Evolutionary conservation across 2,113 vertebrate genomes (phyloP), one percentile per base, ranked within the genome.

Genomic region (Cyanoliseus patagonus): DNA sequence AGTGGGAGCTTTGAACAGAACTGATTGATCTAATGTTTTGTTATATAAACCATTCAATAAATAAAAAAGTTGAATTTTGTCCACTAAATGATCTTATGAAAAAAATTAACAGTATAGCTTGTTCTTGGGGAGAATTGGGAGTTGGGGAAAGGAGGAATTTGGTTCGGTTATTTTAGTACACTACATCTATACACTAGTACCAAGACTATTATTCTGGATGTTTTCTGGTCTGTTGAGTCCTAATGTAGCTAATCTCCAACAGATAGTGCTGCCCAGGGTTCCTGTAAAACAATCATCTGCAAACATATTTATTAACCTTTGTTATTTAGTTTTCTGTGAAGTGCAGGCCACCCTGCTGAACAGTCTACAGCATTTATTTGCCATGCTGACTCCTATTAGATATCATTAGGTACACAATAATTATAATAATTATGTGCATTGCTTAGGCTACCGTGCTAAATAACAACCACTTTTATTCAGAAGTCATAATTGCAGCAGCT

Each of bases 401-500:
- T 97, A 96, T 97, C 98, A 98, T 98, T 98, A 98, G 98, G 98
- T 98, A 98, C 97, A 96, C 96, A 96, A 97, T 98, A 98, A 98
- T 98, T 98, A 98, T 96, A 97, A 98, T 98, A 98, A 98, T 98
- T 98, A 98, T 64, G 88, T 92, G 97, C 94, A 97, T 96, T 97
- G 97, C 98, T 98, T 97, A 97, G 98, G 97, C 97, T 98, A 97
- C 97, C 98, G 97, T 98, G 97, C 97, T 98, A 98, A 98, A 98
- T 98, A 98, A 98, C 98, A 97, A 97, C 96, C 96, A 73, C 95
- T 95, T 97, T 98, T 98, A 98, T 98, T 98, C 97, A 97, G 96
- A 98, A 98, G 96, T 98, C 97, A 97, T 98, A 98, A 98, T 98
- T 98, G 98, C 97, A 88, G 86, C 97, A 97, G 94, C 96, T 87